These are phyloP conservation scores for Hydrocynus forskahlii DNA, from an alignment of 2,797 vertebrate genomes.

Conservation along the genomic window DNA sequence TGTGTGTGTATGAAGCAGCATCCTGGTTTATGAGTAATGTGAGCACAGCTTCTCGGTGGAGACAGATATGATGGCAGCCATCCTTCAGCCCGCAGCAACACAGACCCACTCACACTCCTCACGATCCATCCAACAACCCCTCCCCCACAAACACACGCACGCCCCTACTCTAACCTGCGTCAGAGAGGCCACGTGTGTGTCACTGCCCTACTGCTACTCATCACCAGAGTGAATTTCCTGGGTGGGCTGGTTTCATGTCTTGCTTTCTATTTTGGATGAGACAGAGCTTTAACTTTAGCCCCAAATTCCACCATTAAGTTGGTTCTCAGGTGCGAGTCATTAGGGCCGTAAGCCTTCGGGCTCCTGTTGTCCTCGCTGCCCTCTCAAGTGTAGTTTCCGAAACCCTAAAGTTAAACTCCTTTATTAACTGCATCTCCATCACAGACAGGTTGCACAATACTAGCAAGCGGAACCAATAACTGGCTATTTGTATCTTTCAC, in stretches of 20 bases:
- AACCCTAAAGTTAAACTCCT: neutral
- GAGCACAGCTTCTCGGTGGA: slow-evolving; percentile 69
- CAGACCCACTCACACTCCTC: no score
- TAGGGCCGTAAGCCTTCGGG: neutral
- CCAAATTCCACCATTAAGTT: slow-evolving; percentile 13
- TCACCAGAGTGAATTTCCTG: slow-evolving; percentile 57
- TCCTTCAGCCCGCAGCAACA: slow-evolving; percentile 66
- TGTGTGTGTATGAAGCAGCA: slow-evolving; percentile 27
- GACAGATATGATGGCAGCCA: slow-evolving; percentile 66
- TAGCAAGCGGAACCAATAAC: neutral
- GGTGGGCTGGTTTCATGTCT: slow-evolving; percentile 33
- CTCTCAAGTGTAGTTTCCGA: neutral
- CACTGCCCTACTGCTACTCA: slow-evolving; percentile 72
- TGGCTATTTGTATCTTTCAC: neutral
- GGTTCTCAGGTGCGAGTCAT: neutral
- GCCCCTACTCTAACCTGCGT: neutral
- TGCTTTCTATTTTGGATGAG: slow-evolving; percentile 22
- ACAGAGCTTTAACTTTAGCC: slow-evolving; percentile 15
- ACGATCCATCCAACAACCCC: neutral
- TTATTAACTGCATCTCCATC: neutral
- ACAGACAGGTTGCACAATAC: neutral
- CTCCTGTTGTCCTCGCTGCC: neutral
- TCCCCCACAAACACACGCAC: neutral
- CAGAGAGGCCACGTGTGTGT: slow-evolving; percentile 66
- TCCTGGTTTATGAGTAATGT: slow-evolving; percentile 75